phyloP scores from a whole-genome alignment of 2,797 vertebrate genomes.

The Caiman crocodilus region DNA sequence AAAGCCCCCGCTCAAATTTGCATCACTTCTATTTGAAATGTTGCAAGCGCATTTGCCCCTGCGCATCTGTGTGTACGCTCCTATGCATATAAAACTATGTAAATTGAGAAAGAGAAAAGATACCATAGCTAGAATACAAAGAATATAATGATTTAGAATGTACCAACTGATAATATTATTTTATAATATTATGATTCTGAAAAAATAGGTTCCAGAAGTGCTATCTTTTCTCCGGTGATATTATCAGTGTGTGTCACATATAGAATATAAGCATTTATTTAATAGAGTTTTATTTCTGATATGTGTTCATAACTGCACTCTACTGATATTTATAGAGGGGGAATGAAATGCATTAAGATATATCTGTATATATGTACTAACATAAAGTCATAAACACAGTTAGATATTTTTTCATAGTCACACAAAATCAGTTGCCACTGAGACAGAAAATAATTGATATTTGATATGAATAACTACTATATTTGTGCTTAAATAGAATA shows the following conservation, averaged over 20 bases:
- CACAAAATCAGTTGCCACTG: conserved; percentile 8
- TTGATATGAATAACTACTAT: conserved; percentile 60
- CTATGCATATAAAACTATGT: not conserved
- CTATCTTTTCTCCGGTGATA: not conserved
- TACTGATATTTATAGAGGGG: conserved; percentile 35
- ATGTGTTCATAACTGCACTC: conserved; percentile 33
- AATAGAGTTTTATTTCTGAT: conserved; percentile 29
- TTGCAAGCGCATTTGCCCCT: too few species aligned
- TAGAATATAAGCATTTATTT: conserved; percentile 7
- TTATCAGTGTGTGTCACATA: not conserved
- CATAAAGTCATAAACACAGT: conserved; percentile 31
- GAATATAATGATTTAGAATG: not conserved
- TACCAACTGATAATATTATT: not conserved
- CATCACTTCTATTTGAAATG: too few species aligned
- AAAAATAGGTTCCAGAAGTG: not conserved
- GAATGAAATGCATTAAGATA: not conserved
- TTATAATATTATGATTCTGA: not conserved
- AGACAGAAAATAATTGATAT: conserved; percentile 36
- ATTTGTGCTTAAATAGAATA: conserved; percentile 66
- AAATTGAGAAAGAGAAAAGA: not conserved
- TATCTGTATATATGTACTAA: not conserved
- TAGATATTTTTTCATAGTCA: conserved; percentile 43
- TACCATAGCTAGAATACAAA: not conserved
- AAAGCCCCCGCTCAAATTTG: too few species aligned
- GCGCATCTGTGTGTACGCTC: not conserved